phyloP scores from a whole-genome alignment of 2,797 vertebrate species.

The Centroberyx gerrardi region DNA sequence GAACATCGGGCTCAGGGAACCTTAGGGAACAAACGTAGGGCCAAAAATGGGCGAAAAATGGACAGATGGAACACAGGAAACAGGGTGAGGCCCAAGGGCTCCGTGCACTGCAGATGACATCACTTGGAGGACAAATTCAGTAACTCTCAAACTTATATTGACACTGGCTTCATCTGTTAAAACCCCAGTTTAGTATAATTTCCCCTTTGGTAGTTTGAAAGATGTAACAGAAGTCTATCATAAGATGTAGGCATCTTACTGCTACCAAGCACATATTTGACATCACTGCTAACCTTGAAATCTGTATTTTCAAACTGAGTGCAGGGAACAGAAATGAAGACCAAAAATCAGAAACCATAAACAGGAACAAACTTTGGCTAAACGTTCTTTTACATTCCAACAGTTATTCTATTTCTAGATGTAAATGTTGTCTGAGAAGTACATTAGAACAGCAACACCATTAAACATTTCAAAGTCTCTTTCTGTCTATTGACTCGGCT shows the following conservation, averaged over 20 bases:
- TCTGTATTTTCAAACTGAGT: too few species aligned
- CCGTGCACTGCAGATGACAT: constrained; percentile 24
- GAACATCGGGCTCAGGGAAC: constrained; percentile 11
- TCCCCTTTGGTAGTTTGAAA: neutral
- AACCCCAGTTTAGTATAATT: neutral
- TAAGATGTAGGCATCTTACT: neutral
- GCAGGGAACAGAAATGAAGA: too few species aligned
- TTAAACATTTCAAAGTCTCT: constrained; percentile 18
- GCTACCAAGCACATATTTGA: too few species aligned
- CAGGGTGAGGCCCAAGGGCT: neutral
- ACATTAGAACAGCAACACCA: neutral
- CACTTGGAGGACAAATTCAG: constrained; percentile 10
- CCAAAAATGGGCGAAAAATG: constrained; percentile 41
- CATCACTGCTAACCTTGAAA: too few species aligned
- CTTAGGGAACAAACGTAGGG: constrained; percentile 9
- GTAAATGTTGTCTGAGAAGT: neutral
- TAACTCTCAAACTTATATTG: neutral
- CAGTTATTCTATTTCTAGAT: neutral
- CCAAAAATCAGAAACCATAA: too few species aligned
- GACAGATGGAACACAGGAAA: neutral
- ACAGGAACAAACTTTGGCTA: too few species aligned
- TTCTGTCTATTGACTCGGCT: neutral
- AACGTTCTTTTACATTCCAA: neutral
- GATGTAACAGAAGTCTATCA: neutral
- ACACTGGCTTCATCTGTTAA: neutral